phyloP scores from a whole-genome alignment of 2,113 vertebrate genomes.

The Nibea albiflora region DNA sequence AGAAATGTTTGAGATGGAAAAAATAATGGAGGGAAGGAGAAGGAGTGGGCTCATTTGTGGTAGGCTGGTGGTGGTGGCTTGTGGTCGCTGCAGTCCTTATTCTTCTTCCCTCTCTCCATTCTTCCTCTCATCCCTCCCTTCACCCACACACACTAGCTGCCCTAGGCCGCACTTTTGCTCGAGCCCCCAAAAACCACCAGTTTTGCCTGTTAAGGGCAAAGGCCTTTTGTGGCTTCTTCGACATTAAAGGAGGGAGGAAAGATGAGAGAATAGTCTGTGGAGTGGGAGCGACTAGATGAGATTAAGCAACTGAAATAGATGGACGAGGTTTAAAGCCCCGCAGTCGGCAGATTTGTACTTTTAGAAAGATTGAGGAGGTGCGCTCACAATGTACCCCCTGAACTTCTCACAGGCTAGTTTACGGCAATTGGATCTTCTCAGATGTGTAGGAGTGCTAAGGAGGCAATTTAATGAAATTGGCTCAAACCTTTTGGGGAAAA shows the following conservation, averaged over 20 bases:
- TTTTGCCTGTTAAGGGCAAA: conserved; percentile 66
- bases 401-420: conserved; percentile 39
- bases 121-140: conserved; percentile 67
- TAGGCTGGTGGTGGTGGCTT: conserved; percentile 72
- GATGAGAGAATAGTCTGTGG: conserved; percentile 26
- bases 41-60: conserved; percentile 78
- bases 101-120: conserved; percentile 61
- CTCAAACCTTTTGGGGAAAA: conserved; percentile 33
- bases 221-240: conserved; percentile 64
- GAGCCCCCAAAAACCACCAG: conserved; percentile 64
- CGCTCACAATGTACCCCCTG: conserved; percentile 22
- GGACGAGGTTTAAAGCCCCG: conserved; percentile 43
- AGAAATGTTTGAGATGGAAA: conserved; percentile 76
- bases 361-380: conserved; percentile 68
- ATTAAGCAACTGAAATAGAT: conserved; percentile 61
- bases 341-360: conserved; percentile 28
- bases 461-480: conserved; percentile 59
- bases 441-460: conserved; percentile 37
- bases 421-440: conserved; percentile 46
- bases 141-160: conserved; percentile 67
- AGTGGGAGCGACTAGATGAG: conserved; percentile 34
- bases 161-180: conserved; percentile 66
- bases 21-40: conserved; percentile 65
- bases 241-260: conserved; percentile 56
- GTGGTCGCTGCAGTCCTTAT: conserved; percentile 70